Evolutionary conservation across 2,113 vertebrate species (phyloP), one percentile per base, ranked within the genome.

Genomic region (Corapipo altera): DNA sequence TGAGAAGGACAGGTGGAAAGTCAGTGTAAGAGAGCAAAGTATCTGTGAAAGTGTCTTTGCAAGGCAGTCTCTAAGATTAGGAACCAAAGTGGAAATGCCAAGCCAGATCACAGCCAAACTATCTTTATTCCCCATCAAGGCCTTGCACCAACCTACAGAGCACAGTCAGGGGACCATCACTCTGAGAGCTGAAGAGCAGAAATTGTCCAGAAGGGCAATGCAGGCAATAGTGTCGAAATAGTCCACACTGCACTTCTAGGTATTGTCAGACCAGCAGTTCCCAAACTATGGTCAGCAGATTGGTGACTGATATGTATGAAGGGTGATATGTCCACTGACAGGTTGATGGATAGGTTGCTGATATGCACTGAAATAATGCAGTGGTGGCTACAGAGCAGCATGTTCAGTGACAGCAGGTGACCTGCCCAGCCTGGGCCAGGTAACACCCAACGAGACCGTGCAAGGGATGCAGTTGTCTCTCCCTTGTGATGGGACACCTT

Each of bases 381-480:
- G 43, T 28, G 52, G 72, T 55, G 55, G 57, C 51, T 19, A 30
- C 86, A 57, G 26, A 72, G 62, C 64, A 67, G 23, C 54, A 26
- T 2, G 7, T 39, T 80, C 46, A 69, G n/a, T 37, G n/a, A 26
- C 1, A 35, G 39, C 1, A 15, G 35, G 39, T 1, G 17, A 26
- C 39, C 58, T 69, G 52, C 8, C 37, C 62, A 41, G 52, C 41
- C 82, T 37, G 18, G 32, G 59, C 14, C 48, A 46, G 33, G 16
- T 46, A 44, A n/a, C 11, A 81, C 6, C 10, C 43, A 46, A 4
- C 0, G 0, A 44, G 16, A 55, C 33, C 58, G 17, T 44, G 26
- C 28, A 24, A 75, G 57, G 44, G 39, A 4, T 49, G 12, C 44
- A 43, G 62, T 30, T 57, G 15, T 43, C 72, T 57, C 44, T 88